Evolutionary conservation across 2,797 vertebrate species (phyloP), one percentile per base, ranked within the genome.

Genomic region (Strix occidentalis): DNA sequence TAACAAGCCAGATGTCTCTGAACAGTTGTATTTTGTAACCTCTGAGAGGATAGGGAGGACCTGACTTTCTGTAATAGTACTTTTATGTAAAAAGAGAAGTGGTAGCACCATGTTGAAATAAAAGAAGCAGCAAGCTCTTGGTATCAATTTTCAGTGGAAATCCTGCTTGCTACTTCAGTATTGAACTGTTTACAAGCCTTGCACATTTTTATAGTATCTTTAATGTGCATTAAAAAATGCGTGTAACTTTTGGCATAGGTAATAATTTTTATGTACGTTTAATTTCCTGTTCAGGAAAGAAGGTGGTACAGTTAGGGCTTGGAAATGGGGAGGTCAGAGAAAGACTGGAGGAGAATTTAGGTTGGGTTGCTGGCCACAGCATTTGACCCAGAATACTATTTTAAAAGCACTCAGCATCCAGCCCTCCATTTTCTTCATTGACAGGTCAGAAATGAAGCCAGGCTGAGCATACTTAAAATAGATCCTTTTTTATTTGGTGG

Each of bases 41-140:
- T 97, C 96, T 86, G 46, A 78, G 81, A 74, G 93, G 68, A 94
- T 81, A 91, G 79, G 91, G 88, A 71, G 83, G 94, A 95, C 93
- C 96, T 89, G 80, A 60, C n/a, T 95, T 96, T 96, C 83, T 92
- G 90, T 68, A 80, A 81, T 89, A 70, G 23, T 92, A 76, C 96
- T 96, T 92, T 89, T 83, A 72, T 91, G 41, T 83, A 68, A 87
- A 69, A 91, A 60, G 58, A 74, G 46, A 93, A 28, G 33, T 20
- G 57, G n/a, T 50, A 60, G 24, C 8, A 28, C 45, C 14, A 43
- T 13, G 12, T 23, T 64, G 57, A 78, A 86, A 53, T 57, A 14
- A 46, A 86, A 14, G 18, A 43, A 82, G 39, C 61, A 68, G 28
- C 31, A 60, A 68, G 57, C n/a, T 66, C 46, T 46, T 61, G 10